phyloP scores from a whole-genome alignment of 2,888 invertebrate species.

The Phaedon cochleariae region DNA sequence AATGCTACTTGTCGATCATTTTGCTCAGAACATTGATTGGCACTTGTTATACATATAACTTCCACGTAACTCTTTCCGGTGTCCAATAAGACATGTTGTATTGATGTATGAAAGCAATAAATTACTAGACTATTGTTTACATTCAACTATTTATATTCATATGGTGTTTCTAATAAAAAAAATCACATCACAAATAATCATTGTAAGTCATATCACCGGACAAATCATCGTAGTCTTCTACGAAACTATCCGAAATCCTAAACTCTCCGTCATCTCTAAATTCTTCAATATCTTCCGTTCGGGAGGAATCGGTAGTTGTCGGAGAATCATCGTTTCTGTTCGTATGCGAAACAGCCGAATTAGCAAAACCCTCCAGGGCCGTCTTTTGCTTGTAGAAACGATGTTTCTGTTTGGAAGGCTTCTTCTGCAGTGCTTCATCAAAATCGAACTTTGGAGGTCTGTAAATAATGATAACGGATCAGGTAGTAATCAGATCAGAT shows the following conservation, averaged over 20 bases:
- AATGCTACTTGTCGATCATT: too few relatives aligned
- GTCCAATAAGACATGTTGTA: too few relatives aligned
- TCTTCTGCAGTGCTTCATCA: constrained; percentile 67
- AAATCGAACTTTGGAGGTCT: constrained; percentile 71
- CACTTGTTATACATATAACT: too few relatives aligned
- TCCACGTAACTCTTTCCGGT: too few relatives aligned
- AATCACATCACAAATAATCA: constrained; percentile 55
- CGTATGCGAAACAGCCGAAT: not conserved
- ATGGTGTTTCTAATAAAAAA: too few relatives aligned
- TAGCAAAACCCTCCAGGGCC: constrained; percentile 52
- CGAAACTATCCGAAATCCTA: constrained; percentile 19
- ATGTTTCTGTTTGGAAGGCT: constrained; percentile 64
- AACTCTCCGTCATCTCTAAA: not conserved
- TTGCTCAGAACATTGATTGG: too few relatives aligned
- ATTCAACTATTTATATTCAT: too few relatives aligned
- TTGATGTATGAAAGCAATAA: too few relatives aligned
- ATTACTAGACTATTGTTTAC: too few relatives aligned
- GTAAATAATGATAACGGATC: constrained; percentile 38
- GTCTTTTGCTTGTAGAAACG: constrained; percentile 52
- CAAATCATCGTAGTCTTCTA: constrained; percentile 49
- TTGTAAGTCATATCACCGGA: constrained; percentile 53
- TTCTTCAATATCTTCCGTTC: constrained; percentile 15
- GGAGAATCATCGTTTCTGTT: not conserved
- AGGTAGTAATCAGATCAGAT: not conserved
- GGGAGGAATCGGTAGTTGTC: not conserved